These are phyloP conservation scores for Phragmatobia fuliginosa DNA, from an alignment of 2,888 invertebrate genomes.

Conservation along the genomic window DNA sequence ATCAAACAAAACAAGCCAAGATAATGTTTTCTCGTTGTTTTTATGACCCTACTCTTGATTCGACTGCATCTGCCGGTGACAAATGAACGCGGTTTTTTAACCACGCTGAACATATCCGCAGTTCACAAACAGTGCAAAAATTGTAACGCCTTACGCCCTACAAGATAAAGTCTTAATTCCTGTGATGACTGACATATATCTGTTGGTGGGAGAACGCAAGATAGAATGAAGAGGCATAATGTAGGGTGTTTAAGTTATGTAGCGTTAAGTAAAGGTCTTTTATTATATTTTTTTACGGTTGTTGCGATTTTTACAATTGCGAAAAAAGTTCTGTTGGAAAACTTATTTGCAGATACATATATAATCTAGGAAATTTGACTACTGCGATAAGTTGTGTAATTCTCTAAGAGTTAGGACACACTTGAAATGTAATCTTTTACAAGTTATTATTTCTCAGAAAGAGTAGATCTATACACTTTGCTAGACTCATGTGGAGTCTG, in stretches of 20 bases:
- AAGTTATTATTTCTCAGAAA: no score
- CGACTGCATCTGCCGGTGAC: constrained; percentile 84
- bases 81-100: constrained; percentile 85
- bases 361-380: no score
- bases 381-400: no score
- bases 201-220: constrained; percentile 50
- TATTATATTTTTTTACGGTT: constrained; percentile 62
- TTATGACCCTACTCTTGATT: constrained; percentile 65
- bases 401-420: no score
- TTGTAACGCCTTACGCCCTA: constrained; percentile 40
- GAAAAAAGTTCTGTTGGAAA: constrained; percentile 34
- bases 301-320: constrained; percentile 45
- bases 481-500: no score
- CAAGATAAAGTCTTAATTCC: constrained; percentile 49
- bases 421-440: no score
- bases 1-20: not conserved
- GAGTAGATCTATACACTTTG: no score
- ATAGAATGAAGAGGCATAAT: constrained; percentile 71
- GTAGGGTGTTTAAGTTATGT: constrained; percentile 77
- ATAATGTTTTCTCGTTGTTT: constrained; percentile 32
- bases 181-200: constrained; percentile 14
- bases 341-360: not conserved
- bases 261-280: constrained; percentile 68
- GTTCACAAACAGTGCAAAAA: constrained; percentile 50
- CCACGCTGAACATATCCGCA: constrained; percentile 73